Conservation (phyloP, 1,140 invertebrate genomes). For the Aplysia californica region DNA sequence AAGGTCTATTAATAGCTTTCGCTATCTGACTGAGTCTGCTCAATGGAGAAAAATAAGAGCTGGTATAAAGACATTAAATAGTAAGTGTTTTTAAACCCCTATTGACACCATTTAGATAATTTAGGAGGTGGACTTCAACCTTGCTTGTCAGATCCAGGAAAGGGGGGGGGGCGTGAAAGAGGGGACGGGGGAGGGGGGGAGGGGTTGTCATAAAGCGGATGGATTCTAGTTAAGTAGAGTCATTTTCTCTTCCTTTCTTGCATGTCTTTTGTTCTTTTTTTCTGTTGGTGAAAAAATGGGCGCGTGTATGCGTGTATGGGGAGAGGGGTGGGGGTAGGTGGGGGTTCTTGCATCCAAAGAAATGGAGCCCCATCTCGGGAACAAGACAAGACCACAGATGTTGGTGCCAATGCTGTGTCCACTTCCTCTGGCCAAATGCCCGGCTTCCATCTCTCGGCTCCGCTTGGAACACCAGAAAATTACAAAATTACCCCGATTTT, state of each 20-base stretch:
- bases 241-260: neutral
- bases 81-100: too few species aligned
- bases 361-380: neutral
- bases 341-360: too few species aligned
- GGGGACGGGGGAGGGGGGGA: neutral
- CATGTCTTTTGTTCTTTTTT: neutral
- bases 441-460: neutral
- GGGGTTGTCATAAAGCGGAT: neutral
- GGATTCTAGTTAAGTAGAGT: neutral
- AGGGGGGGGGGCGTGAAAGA: too few species aligned
- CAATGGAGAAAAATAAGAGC: too few species aligned
- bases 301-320: neutral
- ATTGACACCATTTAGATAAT: too few species aligned
- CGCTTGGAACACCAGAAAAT: slow-evolving; percentile 14
- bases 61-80: too few species aligned
- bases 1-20: too few species aligned
- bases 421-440: neutral
- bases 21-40: too few species aligned
- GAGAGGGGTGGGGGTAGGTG: too few species aligned
- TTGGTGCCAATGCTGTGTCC: neutral
- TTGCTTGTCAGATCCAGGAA: too few species aligned
- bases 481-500: slow-evolving; percentile 17
- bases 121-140: too few species aligned
- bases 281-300: neutral
- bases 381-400: neutral